Base-by-base conservation (phyloP, 2,113 vertebrate genomes). In the Callocephalon fimbriatum region DNA sequence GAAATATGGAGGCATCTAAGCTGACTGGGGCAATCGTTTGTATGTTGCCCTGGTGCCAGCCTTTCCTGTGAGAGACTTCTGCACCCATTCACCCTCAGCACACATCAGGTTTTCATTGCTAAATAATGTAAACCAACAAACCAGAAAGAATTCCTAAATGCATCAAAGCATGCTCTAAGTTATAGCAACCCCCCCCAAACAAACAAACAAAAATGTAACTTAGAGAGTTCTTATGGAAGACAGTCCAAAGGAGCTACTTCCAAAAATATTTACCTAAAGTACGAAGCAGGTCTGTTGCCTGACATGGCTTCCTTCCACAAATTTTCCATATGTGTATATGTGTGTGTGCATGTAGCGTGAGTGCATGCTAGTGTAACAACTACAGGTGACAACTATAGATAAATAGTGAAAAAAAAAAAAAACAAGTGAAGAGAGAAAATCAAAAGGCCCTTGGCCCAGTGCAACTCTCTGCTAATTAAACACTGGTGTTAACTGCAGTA, bases 391-490 rank as follows among this genome's bases (percentile, higher is more conserved):
- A 75, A 31, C 65, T 16, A 32, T 4, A 84, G 77, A 68, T 86
- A 91, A 95, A 66, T 45, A n/a, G n/a, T n/a, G n/a, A n/a, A n/a
- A n/a, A n/a, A n/a, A n/a, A n/a, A n/a, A n/a, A 95, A 92, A 96
- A 56, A 56, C 7, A 31, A 80, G 51, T 18, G 62, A 97, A 94
- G 54, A 73, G 63, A 83, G 54, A 93, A 95, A 92, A 82, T 88
- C 86, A 91, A 91, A 97, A 90, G 45, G 13, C 51, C 54, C 47
- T 81, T 84, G 32, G 32, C 66, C 59, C 75, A 86, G 5, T 63
- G 68, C 80, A 93, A 48, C 67, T 92, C 80, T 45, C 89, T 97
- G 62, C 83, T 97, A 92, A 96, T 94, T 96, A 97, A 97, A 94
- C 66, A 58, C 50, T 65, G 40, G 66, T 76, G 42, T 90, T 90